Percentiles rank a stretch among this genome's conserved stretches.
phyloP scores from a whole-genome alignment of 2,888 invertebrate genomes.

The Drosophila helvetica region DNA sequence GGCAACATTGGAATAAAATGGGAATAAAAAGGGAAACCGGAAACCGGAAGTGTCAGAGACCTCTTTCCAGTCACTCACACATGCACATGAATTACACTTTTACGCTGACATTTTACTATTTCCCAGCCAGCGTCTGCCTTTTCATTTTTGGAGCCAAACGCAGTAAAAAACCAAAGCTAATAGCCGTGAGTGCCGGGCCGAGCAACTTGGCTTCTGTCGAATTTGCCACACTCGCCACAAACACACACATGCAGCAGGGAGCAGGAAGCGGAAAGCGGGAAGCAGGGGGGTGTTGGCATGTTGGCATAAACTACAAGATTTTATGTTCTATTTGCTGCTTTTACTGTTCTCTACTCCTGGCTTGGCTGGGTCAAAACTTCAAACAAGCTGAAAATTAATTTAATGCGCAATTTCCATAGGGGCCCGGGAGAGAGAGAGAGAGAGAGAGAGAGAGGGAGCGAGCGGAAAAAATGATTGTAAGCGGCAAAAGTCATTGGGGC shows the following conservation, averaged over 20 bases:
- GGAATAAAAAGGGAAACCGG: constrained; percentile 59
- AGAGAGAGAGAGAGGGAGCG: constrained; percentile 18
- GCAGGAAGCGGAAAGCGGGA: not conserved
- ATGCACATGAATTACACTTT: constrained; percentile 80
- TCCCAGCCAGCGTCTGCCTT: constrained; percentile 63
- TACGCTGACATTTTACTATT: constrained; percentile 81
- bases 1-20: constrained; percentile 67
- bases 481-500: constrained; percentile 73
- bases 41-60: constrained; percentile 33
- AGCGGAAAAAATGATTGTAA: constrained; percentile 65
- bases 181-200: constrained; percentile 51
- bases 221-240: constrained; percentile 2
- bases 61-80: constrained; percentile 43
- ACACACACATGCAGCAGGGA: constrained; percentile 43
- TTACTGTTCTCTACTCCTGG: constrained; percentile 13
- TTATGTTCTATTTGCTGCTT: constrained; percentile 62
- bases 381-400: constrained; percentile 78
- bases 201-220: constrained; percentile 51
- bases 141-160: constrained; percentile 65
- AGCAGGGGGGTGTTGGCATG: constrained; percentile 43
- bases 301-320: constrained; percentile 71
- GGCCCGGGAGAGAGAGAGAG: constrained; percentile 32
- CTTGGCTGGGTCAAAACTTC: constrained; percentile 60
- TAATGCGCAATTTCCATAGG: constrained; percentile 71
- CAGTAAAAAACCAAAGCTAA: constrained; percentile 76